Base-by-base conservation (phyloP, 2,888 invertebrate species). In the Cremastobaeus sp. region DNA sequence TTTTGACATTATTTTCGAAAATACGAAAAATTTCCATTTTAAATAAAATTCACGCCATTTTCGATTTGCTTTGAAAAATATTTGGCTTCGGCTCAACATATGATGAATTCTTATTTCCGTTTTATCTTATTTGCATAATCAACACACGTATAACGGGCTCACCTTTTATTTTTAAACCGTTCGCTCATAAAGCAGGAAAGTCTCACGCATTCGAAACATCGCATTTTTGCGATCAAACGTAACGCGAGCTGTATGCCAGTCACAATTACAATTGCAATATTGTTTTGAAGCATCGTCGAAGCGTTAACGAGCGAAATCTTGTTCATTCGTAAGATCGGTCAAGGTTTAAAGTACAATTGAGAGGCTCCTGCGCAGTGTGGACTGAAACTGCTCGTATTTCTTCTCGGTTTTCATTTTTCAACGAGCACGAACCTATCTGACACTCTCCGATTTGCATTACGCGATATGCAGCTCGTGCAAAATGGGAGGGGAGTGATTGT, bases 401-500 rank as follows among this genome's bases (percentile, higher is more conserved):
- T n/a, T n/a, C n/a, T n/a, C n/a, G n/a, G n/a, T n/a, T n/a, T n/a
- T n/a, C n/a, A n/a, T n/a, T n/a, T n/a, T n/a, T n/a, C n/a, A n/a
- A n/a, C n/a, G n/a, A n/a, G n/a, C n/a, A n/a, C n/a, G n/a, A n/a
- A n/a, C n/a, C n/a, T n/a, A n/a, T n/a, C n/a, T n/a, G n/a, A n/a
- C n/a, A n/a, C 55, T 65, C 6, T 68, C 59, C 52, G 43, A 60
- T 59, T 60, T 52, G 37, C 52, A 59, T 52, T 43, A 28, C 37
- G 21, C 12, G 21, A 34, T 52, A 52, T 69, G 52, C 45, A 69
- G 17, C 37, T 3, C 59, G 15, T 18, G 6, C 14, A 18, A 59
- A 50, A 18, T 35, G 35, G 41, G 41, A 60, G 59, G 45, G 59
- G 59, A 59, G 52, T 60, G 59, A 69, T 69, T 59, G 52, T 69